Evolutionary conservation across 2,797 vertebrate genomes (phyloP).

Genomic region (Zalophus californianus): DNA sequence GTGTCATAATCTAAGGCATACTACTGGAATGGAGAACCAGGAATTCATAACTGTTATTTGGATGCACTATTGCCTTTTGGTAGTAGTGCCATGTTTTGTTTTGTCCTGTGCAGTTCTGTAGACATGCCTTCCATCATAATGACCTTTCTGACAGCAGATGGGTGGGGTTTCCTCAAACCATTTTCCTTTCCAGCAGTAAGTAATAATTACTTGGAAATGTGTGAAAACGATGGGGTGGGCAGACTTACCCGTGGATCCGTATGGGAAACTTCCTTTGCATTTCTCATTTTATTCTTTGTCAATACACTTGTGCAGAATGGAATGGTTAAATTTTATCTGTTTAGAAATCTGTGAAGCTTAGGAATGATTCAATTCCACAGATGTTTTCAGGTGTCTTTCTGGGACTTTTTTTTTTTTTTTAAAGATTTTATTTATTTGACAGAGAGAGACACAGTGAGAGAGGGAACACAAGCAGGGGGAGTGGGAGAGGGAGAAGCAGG

Average conservation of each 20-base stretch:
- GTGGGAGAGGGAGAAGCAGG: too few relatives aligned
- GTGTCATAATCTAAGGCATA: not conserved
- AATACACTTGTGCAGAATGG: constrained; percentile 19
- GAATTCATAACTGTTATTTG: not conserved
- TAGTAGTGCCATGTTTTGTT: constrained; percentile 34
- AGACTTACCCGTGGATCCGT: not conserved
- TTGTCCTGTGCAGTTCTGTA: constrained; percentile 69
- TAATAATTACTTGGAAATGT: constrained; percentile 82
- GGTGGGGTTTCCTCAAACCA: constrained; percentile 51
- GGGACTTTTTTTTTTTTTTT: not conserved
- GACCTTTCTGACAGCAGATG: constrained; percentile 83
- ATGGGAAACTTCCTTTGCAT: constrained; percentile 56
- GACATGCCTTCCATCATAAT: constrained; percentile 78
- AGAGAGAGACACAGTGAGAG: too few relatives aligned
- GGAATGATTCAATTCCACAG: not conserved
- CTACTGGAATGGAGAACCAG: not conserved
- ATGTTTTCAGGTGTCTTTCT: constrained; percentile 22
- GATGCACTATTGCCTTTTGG: constrained; percentile 32
- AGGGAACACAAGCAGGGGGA: too few relatives aligned
- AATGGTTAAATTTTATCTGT: constrained; percentile 34
- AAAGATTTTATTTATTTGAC: too few relatives aligned
- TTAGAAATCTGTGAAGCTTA: not conserved
- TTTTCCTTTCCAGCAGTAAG: constrained; percentile 84
- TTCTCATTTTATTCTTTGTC: constrained; percentile 34
- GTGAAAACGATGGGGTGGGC: constrained; percentile 76